Evolutionary conservation across 1,140 invertebrate species (phyloP).

Genomic region (Diuraphis noxia): DNA sequence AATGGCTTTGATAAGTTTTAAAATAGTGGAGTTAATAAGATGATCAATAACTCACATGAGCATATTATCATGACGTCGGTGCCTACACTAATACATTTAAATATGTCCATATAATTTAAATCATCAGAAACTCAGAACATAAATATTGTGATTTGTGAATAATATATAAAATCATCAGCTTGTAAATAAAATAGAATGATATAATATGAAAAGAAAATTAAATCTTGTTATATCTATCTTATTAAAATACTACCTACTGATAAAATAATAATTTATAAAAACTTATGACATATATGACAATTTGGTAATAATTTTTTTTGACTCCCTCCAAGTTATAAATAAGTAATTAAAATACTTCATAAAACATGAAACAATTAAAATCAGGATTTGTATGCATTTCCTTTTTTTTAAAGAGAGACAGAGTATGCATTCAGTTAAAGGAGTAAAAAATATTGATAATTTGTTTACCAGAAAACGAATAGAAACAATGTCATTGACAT

Average conservation of each 20-base stretch:
- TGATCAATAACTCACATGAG: not conserved
- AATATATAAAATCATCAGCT: not conserved
- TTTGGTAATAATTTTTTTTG: not conserved
- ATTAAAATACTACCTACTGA: not conserved
- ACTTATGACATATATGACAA: not conserved
- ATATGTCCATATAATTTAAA: too few relatives aligned
- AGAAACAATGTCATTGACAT: not conserved
- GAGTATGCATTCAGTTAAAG: not conserved
- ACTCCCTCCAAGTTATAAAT: not conserved
- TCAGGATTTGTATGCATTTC: not conserved
- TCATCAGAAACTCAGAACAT: not conserved
- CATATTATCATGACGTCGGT: not conserved
- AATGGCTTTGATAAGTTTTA: not conserved
- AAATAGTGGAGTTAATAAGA: not conserved
- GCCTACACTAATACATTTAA: too few relatives aligned
- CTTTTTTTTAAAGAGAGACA: too few relatives aligned
- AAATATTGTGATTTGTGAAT: too few relatives aligned
- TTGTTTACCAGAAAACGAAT: not conserved
- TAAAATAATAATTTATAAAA: not conserved
- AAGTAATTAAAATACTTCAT: too few relatives aligned
- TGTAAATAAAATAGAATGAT: not conserved
- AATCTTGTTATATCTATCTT: not conserved
- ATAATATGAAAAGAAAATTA: not conserved
- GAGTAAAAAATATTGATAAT: not conserved
- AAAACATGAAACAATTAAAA: not conserved